Evolutionary conservation across 2,888 invertebrate species (phyloP).

Genomic region (Oligia latruncula): DNA sequence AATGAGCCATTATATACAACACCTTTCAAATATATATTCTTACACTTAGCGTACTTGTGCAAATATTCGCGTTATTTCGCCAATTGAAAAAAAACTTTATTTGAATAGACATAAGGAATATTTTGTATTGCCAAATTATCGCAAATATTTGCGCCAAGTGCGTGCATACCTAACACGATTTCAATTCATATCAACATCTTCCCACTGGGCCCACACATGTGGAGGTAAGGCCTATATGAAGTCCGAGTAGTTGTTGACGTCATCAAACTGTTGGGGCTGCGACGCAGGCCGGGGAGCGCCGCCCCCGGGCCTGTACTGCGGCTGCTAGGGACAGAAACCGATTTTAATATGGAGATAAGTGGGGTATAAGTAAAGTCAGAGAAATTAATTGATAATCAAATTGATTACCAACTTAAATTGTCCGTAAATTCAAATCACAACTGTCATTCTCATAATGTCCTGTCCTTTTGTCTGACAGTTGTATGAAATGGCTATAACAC

Average conservation of each 20-base stretch:
- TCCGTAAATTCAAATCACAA: too few species aligned
- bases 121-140: background rate
- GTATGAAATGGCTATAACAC: too few species aligned
- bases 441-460: background rate
- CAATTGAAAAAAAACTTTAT: background rate
- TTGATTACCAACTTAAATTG: too few species aligned
- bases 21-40: background rate
- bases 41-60: background rate
- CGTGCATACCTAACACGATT: background rate
- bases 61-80: background rate
- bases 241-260: constrained; percentile 83
- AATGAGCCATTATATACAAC: background rate
- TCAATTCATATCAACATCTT: background rate
- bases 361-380: too few species aligned
- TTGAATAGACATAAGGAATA: background rate
- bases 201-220: constrained; percentile 34
- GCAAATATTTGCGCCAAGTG: background rate
- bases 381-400: too few species aligned
- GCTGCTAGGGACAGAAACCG: constrained; percentile 88
- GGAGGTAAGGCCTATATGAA: constrained; percentile 71
- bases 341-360: constrained; percentile 19
- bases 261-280: constrained; percentile 86
- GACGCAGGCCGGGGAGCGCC: constrained; percentile 77
- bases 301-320: constrained; percentile 91
- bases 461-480: too few species aligned